These are phyloP conservation scores for Meandrusa payeni DNA, from an alignment of 2,888 invertebrate species.

Conservation along the genomic window DNA sequence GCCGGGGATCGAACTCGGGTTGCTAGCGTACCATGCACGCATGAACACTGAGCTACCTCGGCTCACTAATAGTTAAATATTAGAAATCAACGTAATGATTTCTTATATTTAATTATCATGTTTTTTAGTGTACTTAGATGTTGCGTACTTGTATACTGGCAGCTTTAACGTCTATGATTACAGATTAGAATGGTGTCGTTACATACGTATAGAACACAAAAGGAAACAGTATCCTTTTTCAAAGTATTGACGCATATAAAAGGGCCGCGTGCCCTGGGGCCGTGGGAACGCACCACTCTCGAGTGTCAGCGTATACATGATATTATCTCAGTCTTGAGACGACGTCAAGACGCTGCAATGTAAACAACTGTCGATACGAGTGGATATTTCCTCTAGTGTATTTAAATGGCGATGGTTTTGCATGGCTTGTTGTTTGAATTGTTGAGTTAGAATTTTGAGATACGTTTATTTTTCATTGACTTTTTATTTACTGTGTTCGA, in stretches of 20 bases:
- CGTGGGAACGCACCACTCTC: constrained; percentile 18
- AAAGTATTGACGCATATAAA: constrained; percentile 11
- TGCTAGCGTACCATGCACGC: no score
- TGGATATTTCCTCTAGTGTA: constrained; percentile 26
- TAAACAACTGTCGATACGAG: constrained; percentile 35
- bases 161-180: neutral
- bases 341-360: constrained; percentile 39
- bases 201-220: constrained; percentile 5
- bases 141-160: no score
- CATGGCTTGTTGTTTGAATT: neutral
- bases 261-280: constrained; percentile 1
- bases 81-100: no score
- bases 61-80: no score
- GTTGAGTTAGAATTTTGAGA: no score
- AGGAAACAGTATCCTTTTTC: constrained; percentile 10
- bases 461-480: no score
- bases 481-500: no score
- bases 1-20: no score
- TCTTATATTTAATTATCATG: no score
- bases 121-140: no score
- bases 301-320: constrained; percentile 21
- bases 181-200: neutral
- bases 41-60: no score
- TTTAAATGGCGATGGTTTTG: constrained; percentile 6
- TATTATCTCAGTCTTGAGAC: constrained; percentile 35